Conservation (phyloP, 1,140 invertebrate species). For the Camponotus pennsylvanicus region DNA sequence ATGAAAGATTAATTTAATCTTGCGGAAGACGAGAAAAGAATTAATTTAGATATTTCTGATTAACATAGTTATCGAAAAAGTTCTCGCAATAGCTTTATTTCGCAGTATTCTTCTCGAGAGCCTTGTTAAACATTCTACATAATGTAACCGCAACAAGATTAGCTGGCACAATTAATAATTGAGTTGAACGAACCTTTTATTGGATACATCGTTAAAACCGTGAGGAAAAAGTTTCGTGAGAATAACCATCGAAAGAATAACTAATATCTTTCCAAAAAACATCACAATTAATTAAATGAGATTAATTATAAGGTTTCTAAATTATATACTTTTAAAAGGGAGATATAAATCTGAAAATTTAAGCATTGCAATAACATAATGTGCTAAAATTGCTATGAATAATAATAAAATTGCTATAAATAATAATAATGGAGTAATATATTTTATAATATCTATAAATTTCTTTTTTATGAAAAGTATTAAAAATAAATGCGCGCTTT, state of each 20-base stretch:
- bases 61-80: neutral
- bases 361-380: too few species aligned
- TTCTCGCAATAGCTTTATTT: slow-evolving; percentile 5
- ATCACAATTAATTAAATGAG: too few species aligned
- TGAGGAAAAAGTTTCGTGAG: slow-evolving; percentile 45
- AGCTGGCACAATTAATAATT: slow-evolving; percentile 40
- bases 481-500: neutral
- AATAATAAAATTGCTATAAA: slow-evolving; percentile 5
- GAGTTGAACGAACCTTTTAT: neutral
- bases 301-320: too few species aligned
- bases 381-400: neutral
- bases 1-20: neutral
- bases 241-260: slow-evolving; percentile 60
- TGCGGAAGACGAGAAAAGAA: neutral
- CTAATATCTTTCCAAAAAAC: slow-evolving; percentile 36
- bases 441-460: neutral
- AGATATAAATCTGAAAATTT: too few species aligned
- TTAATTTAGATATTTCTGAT: neutral
- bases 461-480: neutral
- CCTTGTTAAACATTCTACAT: neutral
- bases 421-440: neutral
- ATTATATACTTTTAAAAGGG: too few species aligned
- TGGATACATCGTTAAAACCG: neutral
- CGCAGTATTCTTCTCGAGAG: neutral
- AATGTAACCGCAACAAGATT: slow-evolving; percentile 4